Evolutionary conservation across 30 jellyfish, hydroid and myxozoan species (phyloP), one percentile per base, ranked within the genome.

Genomic region (Catostylus mosaicus): DNA sequence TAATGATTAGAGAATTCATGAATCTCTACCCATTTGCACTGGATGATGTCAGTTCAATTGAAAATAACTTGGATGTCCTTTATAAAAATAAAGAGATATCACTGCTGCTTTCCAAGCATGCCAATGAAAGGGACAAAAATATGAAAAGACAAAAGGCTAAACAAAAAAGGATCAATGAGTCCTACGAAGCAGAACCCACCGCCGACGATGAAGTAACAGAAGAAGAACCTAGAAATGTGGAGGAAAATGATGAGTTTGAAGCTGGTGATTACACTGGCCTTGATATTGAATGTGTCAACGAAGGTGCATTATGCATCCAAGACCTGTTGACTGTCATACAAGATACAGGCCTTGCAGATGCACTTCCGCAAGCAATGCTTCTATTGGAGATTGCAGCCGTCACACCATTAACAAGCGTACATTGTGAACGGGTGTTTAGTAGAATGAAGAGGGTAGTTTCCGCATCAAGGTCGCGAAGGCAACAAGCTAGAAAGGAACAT

Each of bases 381-480:
- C 43, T 72, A 43, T 40, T 72, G 50, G 43, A 72, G 40, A 19
- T 72, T 37, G 83, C 83, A 22, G 71, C 70, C 4, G 83, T 72
- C n/a, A 72, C 83, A 47, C 78, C 78, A 18, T 31, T 34, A 30
- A 66, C 78, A 37, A 66, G 78, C 78, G 78, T 66, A 26, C 78
- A 66, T 37, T 66, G 78, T 20, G 87, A 54, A 52, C 8, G n/a
- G n/a, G n/a, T n/a, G n/a, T n/a, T n/a, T n/a, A n/a, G n/a, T n/a
- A n/a, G n/a, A n/a, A n/a, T n/a, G n/a, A n/a, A 78, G 57, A 37
- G 66, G 2, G 89, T 78, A 3, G 89, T 78, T 5, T 78, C 81
- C 2, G 73, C 89, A 22, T 26, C 66, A 68, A 59, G 89, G 47
- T 78, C 89, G 26, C 23, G 35, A 40, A 50, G 51, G 78, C 20